Evolutionary conservation across 2,888 invertebrate species (phyloP).

Genomic region (Microplitis deprimator): DNA sequence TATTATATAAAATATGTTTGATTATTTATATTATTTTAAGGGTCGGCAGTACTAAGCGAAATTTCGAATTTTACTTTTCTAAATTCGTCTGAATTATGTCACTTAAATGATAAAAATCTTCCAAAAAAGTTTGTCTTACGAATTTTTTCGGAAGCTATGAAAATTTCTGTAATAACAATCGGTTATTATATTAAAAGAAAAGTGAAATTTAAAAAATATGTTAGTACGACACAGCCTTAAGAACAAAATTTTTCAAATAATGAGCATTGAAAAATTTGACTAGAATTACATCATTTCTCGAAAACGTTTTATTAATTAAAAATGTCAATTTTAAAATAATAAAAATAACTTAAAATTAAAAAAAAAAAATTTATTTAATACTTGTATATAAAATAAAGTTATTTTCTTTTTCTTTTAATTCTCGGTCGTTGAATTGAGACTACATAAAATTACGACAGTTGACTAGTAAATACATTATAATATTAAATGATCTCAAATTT

Average conservation of each 20-base stretch:
- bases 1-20: no score
- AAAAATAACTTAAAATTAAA: not conserved
- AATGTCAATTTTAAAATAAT: not conserved
- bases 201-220: no score
- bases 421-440: slow-evolving; percentile 22
- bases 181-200: no score
- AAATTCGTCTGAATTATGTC: no score
- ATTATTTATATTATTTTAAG: no score
- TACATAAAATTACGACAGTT: not conserved
- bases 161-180: no score
- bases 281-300: not conserved
- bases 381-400: slow-evolving; percentile 25
- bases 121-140: no score
- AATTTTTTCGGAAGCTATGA: no score
- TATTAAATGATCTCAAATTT: not conserved
- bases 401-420: slow-evolving; percentile 43
- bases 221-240: not conserved
- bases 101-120: no score
- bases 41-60: no score
- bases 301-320: not conserved
- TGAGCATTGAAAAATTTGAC: not conserved
- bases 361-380: not conserved
- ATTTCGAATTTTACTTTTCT: no score
- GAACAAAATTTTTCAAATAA: not conserved
- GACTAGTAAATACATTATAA: not conserved